phyloP scores from a whole-genome alignment of 2,113 vertebrate genomes.

The Nannospalax galili region DNA sequence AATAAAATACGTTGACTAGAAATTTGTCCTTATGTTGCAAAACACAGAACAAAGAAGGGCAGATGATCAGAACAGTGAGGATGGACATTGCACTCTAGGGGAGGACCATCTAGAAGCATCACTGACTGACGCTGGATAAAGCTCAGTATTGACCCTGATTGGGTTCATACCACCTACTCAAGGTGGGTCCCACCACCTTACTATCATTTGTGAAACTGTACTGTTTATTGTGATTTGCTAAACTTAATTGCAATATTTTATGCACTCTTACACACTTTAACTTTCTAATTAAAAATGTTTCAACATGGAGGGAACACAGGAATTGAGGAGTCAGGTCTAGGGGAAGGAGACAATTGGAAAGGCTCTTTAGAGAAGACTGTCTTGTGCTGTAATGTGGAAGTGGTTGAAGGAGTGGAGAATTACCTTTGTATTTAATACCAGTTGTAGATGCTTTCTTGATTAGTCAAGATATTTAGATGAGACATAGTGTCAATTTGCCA shows the following conservation, averaged over 20 bases:
- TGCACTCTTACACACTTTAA: background rate
- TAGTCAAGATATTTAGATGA: background rate
- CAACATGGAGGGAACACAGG: background rate
- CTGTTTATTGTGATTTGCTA: background rate
- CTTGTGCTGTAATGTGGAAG: background rate
- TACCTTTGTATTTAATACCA: background rate
- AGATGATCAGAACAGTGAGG: too few species aligned
- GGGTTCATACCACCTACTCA: background rate
- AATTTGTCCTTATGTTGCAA: background rate
- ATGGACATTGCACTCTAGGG: too few species aligned
- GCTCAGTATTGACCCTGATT: background rate
- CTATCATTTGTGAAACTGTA: background rate
- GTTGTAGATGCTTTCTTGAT: background rate
- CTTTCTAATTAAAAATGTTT: background rate
- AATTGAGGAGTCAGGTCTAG: background rate
- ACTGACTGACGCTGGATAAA: background rate
- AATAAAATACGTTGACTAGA: background rate
- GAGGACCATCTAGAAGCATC: accelerated
- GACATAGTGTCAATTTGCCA: background rate
- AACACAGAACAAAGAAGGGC: background rate
- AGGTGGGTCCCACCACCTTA: background rate
- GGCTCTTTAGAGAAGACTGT: background rate
- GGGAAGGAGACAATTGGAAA: background rate
- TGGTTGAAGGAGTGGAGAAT: background rate
- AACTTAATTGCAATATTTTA: background rate